A percentile compares a stretch with the other conserved stretches of the same genome.
These are phyloP conservation scores for Cheilosia scutellata DNA, from an alignment of 2,888 invertebrate genomes.

Conservation along the genomic window DNA sequence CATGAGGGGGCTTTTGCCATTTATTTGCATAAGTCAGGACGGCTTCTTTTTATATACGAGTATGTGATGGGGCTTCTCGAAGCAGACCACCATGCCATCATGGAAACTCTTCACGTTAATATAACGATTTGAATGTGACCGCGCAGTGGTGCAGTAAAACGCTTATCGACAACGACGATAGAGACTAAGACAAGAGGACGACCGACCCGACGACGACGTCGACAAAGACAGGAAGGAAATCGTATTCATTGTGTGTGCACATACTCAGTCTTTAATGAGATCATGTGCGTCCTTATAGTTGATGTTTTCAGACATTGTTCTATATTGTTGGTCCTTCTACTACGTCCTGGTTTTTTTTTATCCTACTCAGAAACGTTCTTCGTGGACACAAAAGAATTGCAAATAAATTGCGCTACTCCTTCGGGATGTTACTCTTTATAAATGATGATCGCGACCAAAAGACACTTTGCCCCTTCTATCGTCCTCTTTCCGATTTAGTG, in stretches of 20 bases:
- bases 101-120: constrained; percentile 58
- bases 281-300: constrained; percentile 69
- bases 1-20: constrained; percentile 62
- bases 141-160: constrained; percentile 74
- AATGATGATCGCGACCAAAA: constrained; percentile 46
- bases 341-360: neutral
- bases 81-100: constrained; percentile 30
- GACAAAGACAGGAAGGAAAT: constrained; percentile 62
- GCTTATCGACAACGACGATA: constrained; percentile 64
- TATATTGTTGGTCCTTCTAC: constrained; percentile 22
- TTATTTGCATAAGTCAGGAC: constrained; percentile 70
- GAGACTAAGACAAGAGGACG: constrained; percentile 21
- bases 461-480: constrained; percentile 16
- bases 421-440: constrained; percentile 54
- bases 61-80: constrained; percentile 13
- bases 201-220: constrained; percentile 36
- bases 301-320: constrained; percentile 51
- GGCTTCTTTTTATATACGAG: constrained; percentile 52
- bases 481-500: constrained; percentile 26
- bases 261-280: constrained; percentile 69
- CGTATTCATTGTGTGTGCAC: constrained; percentile 67
- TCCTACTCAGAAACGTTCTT: constrained; percentile 11
- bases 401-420: constrained; percentile 65
- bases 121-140: constrained; percentile 68
- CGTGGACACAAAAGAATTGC: constrained; percentile 60